These are phyloP conservation scores for Ephydatia muelleri DNA, from an alignment of 37 sponge, comb jelly and placozoan genomes.

Conservation along the genomic window DNA sequence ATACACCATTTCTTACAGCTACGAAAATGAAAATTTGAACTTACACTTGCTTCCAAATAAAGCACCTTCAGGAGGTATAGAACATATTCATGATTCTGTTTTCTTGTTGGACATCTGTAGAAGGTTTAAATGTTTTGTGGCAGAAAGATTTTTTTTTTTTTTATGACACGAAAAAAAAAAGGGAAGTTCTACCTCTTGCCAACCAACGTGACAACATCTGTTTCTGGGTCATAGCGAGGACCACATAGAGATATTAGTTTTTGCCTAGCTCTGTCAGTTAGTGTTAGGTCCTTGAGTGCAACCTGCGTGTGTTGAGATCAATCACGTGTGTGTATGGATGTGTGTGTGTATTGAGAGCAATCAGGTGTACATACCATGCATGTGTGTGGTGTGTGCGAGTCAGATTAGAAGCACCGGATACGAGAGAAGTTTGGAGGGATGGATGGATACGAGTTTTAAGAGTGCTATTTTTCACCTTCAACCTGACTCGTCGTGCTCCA, in stretches of 20 bases:
- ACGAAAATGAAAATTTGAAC: conserved; percentile 2
- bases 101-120: conserved; percentile 76
- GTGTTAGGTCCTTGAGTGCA: conserved; percentile 43
- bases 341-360: too few relatives aligned
- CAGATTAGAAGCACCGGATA: background rate
- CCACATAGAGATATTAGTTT: conserved; percentile 76
- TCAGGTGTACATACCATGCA: too few relatives aligned
- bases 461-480: conserved; percentile 50
- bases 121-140: background rate
- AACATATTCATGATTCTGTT: conserved; percentile 79
- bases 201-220: conserved; percentile 49
- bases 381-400: background rate
- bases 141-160: too few relatives aligned
- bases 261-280: conserved; percentile 53
- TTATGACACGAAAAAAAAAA: too few relatives aligned
- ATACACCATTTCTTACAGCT: background rate
- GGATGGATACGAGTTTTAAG: background rate
- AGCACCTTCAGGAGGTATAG: conserved; percentile 85
- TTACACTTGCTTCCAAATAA: conserved; percentile 82
- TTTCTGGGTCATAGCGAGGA: conserved; percentile 43
- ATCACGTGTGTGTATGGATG: too few relatives aligned
- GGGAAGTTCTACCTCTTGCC: conserved; percentile 39
- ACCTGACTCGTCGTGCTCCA: conserved; percentile 67
- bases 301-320: conserved; percentile 39
- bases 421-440: background rate